A percentile compares a stretch with the other conserved stretches of the same genome.
phyloP scores from a whole-genome alignment of 2,888 invertebrate species.

The Meloe dianella region DNA sequence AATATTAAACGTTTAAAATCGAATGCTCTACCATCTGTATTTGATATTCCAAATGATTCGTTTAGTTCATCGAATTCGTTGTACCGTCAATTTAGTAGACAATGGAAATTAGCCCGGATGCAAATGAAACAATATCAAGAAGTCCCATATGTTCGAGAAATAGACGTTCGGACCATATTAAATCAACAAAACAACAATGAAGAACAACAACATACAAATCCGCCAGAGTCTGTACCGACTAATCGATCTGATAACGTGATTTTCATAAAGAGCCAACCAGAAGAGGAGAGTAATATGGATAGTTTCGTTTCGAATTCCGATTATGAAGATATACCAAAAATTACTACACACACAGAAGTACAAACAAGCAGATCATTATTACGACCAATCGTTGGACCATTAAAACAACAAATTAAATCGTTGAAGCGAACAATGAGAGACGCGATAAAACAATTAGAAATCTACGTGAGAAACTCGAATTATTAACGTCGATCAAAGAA shows the following conservation, averaged over 20 bases:
- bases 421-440: background rate
- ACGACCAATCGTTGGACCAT: background rate
- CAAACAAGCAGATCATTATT: background rate
- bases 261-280: background rate
- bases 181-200: no score
- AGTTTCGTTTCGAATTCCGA: background rate
- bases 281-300: background rate
- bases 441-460: background rate
- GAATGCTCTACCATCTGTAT: background rate
- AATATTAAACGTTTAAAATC: background rate
- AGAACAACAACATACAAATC: no score
- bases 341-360: background rate
- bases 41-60: background rate
- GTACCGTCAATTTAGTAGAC: background rate
- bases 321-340: background rate
- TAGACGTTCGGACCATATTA: no score
- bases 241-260: background rate
- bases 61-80: background rate
- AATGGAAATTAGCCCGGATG: background rate
- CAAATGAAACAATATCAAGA: background rate
- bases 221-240: background rate
- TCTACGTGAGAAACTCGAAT: background rate
- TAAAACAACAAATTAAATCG: background rate
- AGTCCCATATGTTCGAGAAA: no score
- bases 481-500: background rate